Evolutionary conservation across 2,888 invertebrate species (phyloP), one percentile per base, ranked within the genome.

Genomic region (Thysanoteuthis rhombus): DNA sequence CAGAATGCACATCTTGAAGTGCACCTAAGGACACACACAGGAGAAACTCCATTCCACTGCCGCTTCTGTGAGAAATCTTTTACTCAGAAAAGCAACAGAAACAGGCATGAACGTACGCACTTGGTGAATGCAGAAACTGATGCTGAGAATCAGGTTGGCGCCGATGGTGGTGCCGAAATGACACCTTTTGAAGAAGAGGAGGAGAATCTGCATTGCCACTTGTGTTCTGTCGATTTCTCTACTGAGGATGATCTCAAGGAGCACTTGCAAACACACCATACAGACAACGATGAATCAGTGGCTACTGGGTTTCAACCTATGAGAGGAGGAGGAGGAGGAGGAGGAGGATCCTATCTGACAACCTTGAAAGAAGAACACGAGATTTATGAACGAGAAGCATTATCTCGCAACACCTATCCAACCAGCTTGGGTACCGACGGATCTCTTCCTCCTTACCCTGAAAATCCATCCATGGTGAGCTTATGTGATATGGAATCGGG

Each of bases 61-160:
- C 92, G 45, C n/a, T 92, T 92, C 45, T 92, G 92, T 92, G 92
- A 92, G 42, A 92, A 42, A 92, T 92, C 92, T n/a, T 92, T 92
- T 40, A 92, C 92, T 45, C 92, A 92, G 92, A 92, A 92, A 40
- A 92, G 92, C 45, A 92, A 92, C 92, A 92, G 45, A 38, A 92
- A 92, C 32, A 40, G 92, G n/a, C 92, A 92, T 32, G 92, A 92
- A 45, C 40, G 40, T 45, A 45, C 45, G 32, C 92, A 92, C 45
- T 45, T 92, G 92, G 19, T 75, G 75, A 92, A 45, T 28, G 5
- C 42, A 25, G 92, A 92, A 92, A 92, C 92, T 5, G 92, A 22
- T 19, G n/a, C n/a, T n/a, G 92, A 40, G 45, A n/a, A n/a, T 92
- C 40, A 92, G 32, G 8, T 19, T 32, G 40, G n/a, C n/a, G n/a